Conservation (phyloP, 2,113 vertebrate species). For the Cynocephalus volans region DNA sequence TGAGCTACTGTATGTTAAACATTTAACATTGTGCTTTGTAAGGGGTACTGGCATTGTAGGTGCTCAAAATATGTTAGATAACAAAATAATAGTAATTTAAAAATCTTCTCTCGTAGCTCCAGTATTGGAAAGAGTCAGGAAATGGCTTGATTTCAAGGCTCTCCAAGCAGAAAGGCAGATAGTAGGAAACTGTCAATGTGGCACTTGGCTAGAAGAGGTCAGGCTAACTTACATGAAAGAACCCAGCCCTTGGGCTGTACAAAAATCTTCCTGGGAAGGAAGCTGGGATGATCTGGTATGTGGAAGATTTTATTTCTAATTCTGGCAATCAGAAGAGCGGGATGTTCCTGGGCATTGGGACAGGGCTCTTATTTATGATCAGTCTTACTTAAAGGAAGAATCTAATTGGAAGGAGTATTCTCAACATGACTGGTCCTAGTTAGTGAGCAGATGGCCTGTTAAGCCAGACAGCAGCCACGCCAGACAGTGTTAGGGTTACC, state of each 20-base stretch:
- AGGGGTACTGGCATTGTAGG: not conserved
- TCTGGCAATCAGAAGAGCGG: not conserved
- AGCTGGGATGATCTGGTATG: not conserved
- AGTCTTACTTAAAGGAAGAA: not conserved
- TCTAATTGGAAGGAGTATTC: conserved; percentile 14
- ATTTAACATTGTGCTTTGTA: not conserved
- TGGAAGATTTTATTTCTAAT: conserved; percentile 43
- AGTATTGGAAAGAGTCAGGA: not conserved
- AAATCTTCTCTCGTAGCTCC: not conserved
- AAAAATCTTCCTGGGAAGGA: not conserved
- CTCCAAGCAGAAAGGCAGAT: not conserved
- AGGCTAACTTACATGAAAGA: not conserved
- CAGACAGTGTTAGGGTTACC: not conserved
- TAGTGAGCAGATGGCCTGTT: conserved; percentile 31
- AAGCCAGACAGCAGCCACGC: not conserved
- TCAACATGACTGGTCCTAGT: not conserved
- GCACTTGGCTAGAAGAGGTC: not conserved
- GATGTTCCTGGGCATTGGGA: not conserved
- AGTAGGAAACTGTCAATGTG: not conserved
- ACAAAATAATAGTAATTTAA: not conserved
- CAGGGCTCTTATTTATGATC: not conserved
- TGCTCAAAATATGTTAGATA: conserved; percentile 37
- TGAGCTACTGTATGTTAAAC: not conserved
- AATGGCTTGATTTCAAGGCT: not conserved
- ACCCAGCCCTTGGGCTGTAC: not conserved